Percentiles rank a stretch among this genome's conserved stretches.
These are phyloP conservation scores for Lottia gigantea DNA, from an alignment of 2,888 invertebrate species.

Conservation along the genomic window DNA sequence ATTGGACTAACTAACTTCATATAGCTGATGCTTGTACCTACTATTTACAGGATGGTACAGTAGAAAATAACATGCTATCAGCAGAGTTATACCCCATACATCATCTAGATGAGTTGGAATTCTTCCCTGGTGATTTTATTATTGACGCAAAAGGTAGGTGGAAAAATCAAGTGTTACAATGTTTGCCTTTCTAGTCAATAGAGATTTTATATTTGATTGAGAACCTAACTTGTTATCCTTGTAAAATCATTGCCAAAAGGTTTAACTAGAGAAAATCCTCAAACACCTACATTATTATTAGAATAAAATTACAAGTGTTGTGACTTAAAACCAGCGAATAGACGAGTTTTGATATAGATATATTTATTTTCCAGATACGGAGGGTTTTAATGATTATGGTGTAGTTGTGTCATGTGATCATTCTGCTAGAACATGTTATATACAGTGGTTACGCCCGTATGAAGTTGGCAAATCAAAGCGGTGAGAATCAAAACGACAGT, in stretches of 20 bases:
- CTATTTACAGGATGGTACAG: conserved; percentile 80
- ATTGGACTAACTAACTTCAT: too few relatives aligned
- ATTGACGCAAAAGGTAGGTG: conserved; percentile 77
- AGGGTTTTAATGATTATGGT: conserved; percentile 79
- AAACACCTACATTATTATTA: too few relatives aligned
- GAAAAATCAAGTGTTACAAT: neutral
- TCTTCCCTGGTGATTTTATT: conserved; percentile 97
- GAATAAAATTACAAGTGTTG: too few relatives aligned
- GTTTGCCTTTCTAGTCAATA: too few relatives aligned
- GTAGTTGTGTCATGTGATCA: conserved; percentile 93
- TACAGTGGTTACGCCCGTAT: conserved; percentile 91
- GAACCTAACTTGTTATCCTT: too few relatives aligned
- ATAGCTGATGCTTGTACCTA: too few relatives aligned
- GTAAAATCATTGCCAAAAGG: too few relatives aligned
- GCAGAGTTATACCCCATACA: conserved; percentile 92
- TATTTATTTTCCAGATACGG: conserved; percentile 35
- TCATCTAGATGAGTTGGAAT: conserved; percentile 92
- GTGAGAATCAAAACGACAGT: conserved; percentile 28
- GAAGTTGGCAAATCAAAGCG: conserved; percentile 44
- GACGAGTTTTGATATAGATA: too few relatives aligned
- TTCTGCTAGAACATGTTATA: conserved; percentile 72
- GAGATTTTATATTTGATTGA: too few relatives aligned
- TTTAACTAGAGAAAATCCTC: too few relatives aligned
- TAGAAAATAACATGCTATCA: conserved; percentile 87
- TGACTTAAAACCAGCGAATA: too few relatives aligned